Conservation (phyloP, 2,113 vertebrate genomes). For the Hipposideros armiger region DNA sequence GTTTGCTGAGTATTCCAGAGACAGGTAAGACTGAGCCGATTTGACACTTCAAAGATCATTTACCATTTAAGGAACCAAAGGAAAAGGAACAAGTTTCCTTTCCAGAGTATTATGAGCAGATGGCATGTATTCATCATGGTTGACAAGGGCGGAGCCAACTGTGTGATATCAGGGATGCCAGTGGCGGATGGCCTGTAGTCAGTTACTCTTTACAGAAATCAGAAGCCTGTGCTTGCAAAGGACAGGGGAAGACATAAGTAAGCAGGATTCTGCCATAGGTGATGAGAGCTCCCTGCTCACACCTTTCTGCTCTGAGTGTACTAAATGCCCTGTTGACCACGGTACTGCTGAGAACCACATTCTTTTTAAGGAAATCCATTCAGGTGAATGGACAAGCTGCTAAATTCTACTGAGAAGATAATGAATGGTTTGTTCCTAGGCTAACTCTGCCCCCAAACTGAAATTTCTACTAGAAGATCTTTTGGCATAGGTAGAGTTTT, state of each 20-base stretch:
- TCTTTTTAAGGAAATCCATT: conserved; percentile 32
- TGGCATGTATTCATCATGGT: not conserved
- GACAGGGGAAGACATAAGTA: not conserved
- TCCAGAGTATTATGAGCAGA: not conserved
- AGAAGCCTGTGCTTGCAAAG: not conserved
- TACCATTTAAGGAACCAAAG: not conserved
- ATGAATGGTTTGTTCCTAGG: not conserved
- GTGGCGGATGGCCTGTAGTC: not conserved
- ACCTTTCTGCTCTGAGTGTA: not conserved
- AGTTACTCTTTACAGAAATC: not conserved
- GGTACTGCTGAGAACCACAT: not conserved
- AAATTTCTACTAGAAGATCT: not conserved
- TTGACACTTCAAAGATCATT: not conserved
- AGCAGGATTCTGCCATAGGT: not conserved
- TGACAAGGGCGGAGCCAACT: not conserved
- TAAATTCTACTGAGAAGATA: not conserved
- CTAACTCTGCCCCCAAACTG: not conserved
- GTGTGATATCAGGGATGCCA: not conserved
- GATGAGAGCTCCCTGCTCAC: not conserved
- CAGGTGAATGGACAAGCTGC: not conserved
- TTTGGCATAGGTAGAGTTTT: conserved; percentile 14
- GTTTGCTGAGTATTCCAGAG: not conserved
- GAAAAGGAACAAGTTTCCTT: not conserved
- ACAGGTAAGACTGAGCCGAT: not conserved
- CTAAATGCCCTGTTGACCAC: not conserved